These are phyloP conservation scores for Minunthozetes semirufus DNA, from an alignment of 2,888 invertebrate genomes.

Conservation along the genomic window DNA sequence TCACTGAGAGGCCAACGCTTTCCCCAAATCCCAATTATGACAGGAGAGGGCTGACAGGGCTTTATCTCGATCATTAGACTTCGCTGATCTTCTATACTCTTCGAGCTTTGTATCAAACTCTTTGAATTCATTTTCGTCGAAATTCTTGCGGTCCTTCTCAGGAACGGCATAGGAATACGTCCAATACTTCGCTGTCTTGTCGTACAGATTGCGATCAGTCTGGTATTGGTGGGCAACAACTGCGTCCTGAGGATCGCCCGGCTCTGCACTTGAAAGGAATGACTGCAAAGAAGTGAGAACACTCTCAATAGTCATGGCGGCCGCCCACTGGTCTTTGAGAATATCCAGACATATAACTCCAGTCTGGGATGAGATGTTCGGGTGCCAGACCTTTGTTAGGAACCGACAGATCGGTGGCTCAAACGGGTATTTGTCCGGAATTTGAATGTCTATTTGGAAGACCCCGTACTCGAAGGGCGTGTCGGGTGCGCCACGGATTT, in stretches of 20 bases:
- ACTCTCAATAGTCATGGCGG: constrained; percentile 54
- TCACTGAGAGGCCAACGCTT: too few relatives aligned
- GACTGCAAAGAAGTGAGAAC: constrained; percentile 55
- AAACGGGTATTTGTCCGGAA: constrained; percentile 54
- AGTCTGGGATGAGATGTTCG: constrained; percentile 54
- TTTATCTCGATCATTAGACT: background rate
- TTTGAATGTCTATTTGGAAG: constrained; percentile 51
- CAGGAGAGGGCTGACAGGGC: constrained; percentile 24
- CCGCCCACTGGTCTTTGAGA: constrained; percentile 55
- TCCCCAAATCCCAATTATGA: constrained; percentile 21
- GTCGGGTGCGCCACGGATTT: constrained; percentile 46
- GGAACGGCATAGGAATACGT: constrained; percentile 50
- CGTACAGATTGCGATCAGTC: constrained; percentile 49
- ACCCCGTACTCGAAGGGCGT: constrained; percentile 53
- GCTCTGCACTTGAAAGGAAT: constrained; percentile 53
- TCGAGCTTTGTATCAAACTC: constrained; percentile 31
- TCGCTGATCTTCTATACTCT: background rate
- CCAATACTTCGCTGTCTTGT: constrained; percentile 53
- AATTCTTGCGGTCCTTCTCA: background rate
- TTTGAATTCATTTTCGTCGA: background rate
- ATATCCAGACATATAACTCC: constrained; percentile 55
- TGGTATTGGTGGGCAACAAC: constrained; percentile 54
- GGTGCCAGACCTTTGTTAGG: constrained; percentile 55
- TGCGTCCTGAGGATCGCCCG: constrained; percentile 53
- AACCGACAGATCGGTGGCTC: constrained; percentile 54